Evolutionary conservation across 53 echinoderm and acorn worm species (phyloP), one percentile per base, ranked within the genome.

Genomic region (Hippasteria phrygiana): DNA sequence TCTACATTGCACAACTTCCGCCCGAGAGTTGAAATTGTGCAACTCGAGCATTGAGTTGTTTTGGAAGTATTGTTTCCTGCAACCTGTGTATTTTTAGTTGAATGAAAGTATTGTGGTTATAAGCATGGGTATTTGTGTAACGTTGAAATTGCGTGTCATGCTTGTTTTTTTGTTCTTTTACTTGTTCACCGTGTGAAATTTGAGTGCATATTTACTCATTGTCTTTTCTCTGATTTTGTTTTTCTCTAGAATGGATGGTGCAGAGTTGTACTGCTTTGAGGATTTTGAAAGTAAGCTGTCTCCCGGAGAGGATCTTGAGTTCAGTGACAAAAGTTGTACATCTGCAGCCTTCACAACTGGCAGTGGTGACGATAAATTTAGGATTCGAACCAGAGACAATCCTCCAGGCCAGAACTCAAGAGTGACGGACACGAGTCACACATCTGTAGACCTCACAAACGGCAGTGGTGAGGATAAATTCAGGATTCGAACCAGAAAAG

Each of bases 211-310:
- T 3, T 54, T 11, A 18, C 18, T 54, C 54, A 18, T 54, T 54
- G 54, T 16, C 20, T 54, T 54, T 85, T 26, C 62, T 74, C 78
- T 74, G 70, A 3, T 35, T 63, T 39, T 84, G 14, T 13, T 53
- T 66, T 35, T 65, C 35, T 70, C 4, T 51, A 88, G 80, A 91
- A 97, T 95, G 95, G 95, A 95, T 74, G 97, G 93, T 53, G 97
- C 97, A 16, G 97, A 97, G 83, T 93, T 92, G 87, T 97, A 97
- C 74, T 91, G 97, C 92, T 97, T 97, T 88, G 97, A 97, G 72
- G 97, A 97, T 67, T 97, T 95, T 87, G 97, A 95, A 56, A 91
- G 92, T 45, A 80, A 83, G 46, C 92, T 84, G 29, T 84, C 80
- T 14, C 79, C 78, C 22, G 26, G 43, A n/a, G 89, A 89, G 0